A percentile compares a stretch with the other conserved stretches of the same genome.
These are phyloP conservation scores for Himalopsyche tibetana DNA, from an alignment of 2,888 invertebrate genomes.

Conservation along the genomic window DNA sequence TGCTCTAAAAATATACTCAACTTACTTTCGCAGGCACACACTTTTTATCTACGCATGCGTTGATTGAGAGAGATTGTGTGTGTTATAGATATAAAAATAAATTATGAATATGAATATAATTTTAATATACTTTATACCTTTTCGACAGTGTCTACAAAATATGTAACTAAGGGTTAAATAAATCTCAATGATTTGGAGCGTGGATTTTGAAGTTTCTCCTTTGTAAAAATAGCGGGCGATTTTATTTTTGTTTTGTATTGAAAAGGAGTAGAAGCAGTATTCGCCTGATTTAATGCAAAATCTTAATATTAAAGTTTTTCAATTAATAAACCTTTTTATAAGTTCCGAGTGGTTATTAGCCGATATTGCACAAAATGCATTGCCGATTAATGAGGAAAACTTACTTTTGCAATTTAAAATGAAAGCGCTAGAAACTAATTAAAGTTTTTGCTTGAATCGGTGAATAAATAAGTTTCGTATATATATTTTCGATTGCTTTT, in stretches of 20 bases:
- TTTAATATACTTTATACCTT: not conserved
- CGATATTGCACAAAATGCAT: slow-evolving; percentile 9
- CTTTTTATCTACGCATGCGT: too few relatives aligned
- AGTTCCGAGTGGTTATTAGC: slow-evolving; percentile 48
- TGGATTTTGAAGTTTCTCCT: slow-evolving; percentile 55
- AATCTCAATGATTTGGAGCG: slow-evolving; percentile 36
- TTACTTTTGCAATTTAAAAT: slow-evolving; percentile 39
- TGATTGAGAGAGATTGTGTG: too few relatives aligned
- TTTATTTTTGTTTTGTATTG: slow-evolving; percentile 56
- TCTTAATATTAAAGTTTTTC: slow-evolving; percentile 63
- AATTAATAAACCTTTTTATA: slow-evolving; percentile 57
- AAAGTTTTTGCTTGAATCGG: slow-evolving; percentile 31
- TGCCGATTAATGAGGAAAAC: slow-evolving; percentile 36
- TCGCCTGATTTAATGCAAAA: slow-evolving; percentile 56
- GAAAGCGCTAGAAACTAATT: slow-evolving; percentile 52
- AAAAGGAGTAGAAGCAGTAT: slow-evolving; percentile 53
- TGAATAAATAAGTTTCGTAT: slow-evolving; percentile 21
- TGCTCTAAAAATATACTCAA: too few relatives aligned
- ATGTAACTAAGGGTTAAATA: not conserved
- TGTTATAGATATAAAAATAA: too few relatives aligned
- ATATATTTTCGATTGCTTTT: slow-evolving; percentile 1
- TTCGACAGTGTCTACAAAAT: too few relatives aligned
- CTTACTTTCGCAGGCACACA: too few relatives aligned
- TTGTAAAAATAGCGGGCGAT: slow-evolving; percentile 45
- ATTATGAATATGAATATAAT: not conserved